Percentiles rank a stretch among this genome's conserved stretches.
phyloP scores from a whole-genome alignment of 2,113 vertebrate species.

The Egretta garzetta region DNA sequence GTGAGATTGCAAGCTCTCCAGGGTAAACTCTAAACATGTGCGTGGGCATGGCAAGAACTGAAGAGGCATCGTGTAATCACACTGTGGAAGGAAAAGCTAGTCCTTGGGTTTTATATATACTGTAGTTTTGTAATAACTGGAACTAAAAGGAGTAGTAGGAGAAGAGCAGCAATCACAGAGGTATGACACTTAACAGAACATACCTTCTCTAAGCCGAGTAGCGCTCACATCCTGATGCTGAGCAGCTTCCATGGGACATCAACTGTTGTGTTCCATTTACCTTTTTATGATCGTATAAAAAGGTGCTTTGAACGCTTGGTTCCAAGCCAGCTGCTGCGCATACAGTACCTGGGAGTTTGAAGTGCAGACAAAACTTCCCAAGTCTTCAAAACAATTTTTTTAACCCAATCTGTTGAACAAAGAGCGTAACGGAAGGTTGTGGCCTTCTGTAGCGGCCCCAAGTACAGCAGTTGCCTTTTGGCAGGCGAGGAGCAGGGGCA shows the following conservation, averaged over 20 bases:
- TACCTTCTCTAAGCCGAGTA: neutral
- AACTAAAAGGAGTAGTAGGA: neutral
- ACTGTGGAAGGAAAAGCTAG: neutral
- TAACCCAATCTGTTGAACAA: neutral
- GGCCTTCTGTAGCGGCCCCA: neutral
- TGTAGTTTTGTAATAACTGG: neutral
- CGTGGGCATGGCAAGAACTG: neutral
- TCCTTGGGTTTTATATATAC: rapidly evolving
- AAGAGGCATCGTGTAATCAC: rapidly evolving
- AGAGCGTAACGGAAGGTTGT: neutral
- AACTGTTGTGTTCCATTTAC: neutral
- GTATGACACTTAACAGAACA: neutral
- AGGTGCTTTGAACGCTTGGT: rapidly evolving
- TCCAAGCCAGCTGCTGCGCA: neutral
- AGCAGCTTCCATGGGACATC: neutral
- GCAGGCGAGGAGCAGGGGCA: neutral
- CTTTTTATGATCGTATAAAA: too few species aligned
- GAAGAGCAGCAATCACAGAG: neutral
- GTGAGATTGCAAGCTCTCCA: too few species aligned
- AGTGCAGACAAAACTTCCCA: neutral
- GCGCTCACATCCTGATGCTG: neutral
- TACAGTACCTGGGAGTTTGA: neutral
- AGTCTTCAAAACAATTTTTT: neutral
- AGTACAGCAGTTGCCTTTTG: neutral
- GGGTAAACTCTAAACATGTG: neutral